phyloP scores from a whole-genome alignment of 1,140 invertebrate species.

The Metaphire vulgaris region DNA sequence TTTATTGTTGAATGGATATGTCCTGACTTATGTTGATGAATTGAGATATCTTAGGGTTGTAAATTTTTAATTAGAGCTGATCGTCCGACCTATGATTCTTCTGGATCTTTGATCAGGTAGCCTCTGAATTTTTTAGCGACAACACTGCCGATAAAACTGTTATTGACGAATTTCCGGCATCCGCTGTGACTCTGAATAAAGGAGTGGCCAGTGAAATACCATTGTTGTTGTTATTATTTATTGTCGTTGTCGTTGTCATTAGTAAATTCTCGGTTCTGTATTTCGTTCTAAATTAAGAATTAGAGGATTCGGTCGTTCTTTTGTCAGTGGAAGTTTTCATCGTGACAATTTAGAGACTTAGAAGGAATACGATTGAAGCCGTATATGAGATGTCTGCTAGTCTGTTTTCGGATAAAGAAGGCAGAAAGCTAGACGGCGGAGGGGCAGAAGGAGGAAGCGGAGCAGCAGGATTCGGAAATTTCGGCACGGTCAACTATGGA shows the following conservation, averaged over 20 bases:
- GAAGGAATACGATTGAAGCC: background rate
- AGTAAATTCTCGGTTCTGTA: background rate
- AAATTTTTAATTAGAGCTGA: no score
- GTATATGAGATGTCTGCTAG: background rate
- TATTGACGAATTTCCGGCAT: background rate
- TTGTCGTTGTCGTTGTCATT: no score
- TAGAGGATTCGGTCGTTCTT: background rate
- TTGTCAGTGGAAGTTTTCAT: background rate
- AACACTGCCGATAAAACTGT: background rate
- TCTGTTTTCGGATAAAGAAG: background rate
- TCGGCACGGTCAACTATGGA: background rate
- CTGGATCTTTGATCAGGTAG: no score
- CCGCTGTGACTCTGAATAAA: background rate
- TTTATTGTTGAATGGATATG: no score
- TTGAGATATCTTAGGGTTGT: no score
- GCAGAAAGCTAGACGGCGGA: background rate
- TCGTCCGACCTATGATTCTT: no score
- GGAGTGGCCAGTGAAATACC: background rate
- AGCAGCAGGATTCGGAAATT: background rate
- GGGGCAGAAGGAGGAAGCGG: background rate
- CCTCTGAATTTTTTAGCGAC: no score
- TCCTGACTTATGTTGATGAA: no score
- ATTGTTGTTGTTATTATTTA: no score
- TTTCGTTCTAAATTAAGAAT: background rate
- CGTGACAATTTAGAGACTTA: no score